phyloP scores from a whole-genome alignment of 2,888 invertebrate genomes.

The Xestobium rufovillosum region DNA sequence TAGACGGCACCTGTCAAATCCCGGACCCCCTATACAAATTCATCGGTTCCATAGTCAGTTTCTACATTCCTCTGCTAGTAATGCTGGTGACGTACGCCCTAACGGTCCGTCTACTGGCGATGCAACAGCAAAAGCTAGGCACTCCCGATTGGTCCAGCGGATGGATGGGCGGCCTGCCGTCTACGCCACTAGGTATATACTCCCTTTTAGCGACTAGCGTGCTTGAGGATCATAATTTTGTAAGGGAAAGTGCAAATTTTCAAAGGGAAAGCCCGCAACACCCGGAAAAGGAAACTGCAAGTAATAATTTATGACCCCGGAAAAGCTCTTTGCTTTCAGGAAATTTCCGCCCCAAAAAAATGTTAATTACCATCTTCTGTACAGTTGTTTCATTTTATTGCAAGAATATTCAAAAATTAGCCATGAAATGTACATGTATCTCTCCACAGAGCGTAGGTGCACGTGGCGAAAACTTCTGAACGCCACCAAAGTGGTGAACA shows the following conservation, averaged over 20 bases:
- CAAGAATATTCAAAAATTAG: no score
- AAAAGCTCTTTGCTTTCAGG: no score
- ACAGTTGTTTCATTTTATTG: no score
- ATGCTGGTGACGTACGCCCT: constrained; percentile 94
- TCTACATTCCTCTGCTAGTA: constrained; percentile 90
- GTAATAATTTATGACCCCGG: no score
- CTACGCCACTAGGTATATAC: constrained; percentile 31
- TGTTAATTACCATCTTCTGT: no score
- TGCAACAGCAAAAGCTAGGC: constrained; percentile 69
- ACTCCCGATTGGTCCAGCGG: constrained; percentile 66
- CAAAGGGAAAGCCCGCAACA: no score
- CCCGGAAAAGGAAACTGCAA: no score
- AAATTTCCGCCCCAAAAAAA: no score
- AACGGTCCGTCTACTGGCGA: constrained; percentile 79
- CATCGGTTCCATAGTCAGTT: constrained; percentile 90
- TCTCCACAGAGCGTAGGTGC: constrained; percentile 57
- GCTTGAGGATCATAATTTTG: no score
- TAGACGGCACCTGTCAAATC: constrained; percentile 78
- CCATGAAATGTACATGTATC: no score
- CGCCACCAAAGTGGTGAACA: constrained; percentile 28
- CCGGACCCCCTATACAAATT: constrained; percentile 84
- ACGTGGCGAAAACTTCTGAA: constrained; percentile 70
- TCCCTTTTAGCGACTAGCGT: no score
- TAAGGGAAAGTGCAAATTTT: no score
- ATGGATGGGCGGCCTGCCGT: constrained; percentile 56